Evolutionary conservation across 2,113 vertebrate genomes (phyloP).

Genomic region (Anolis sagrei): DNA sequence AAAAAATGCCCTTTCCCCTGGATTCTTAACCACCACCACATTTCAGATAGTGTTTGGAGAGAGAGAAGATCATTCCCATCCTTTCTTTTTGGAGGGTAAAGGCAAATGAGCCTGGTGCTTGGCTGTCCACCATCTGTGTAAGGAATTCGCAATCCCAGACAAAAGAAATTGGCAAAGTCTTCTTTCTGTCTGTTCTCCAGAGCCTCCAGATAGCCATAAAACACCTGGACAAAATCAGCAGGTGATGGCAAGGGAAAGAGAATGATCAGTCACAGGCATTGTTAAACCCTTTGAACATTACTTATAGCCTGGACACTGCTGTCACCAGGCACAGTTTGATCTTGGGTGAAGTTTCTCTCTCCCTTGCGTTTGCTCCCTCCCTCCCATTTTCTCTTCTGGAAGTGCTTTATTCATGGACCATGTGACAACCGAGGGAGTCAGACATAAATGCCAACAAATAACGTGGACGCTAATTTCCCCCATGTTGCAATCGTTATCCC

Average conservation of each 20-base stretch:
- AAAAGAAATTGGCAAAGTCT: slow-evolving; percentile 86
- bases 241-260: slow-evolving; percentile 85
- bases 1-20: slow-evolving; percentile 45
- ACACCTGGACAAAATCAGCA: slow-evolving; percentile 93
- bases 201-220: slow-evolving; percentile 87
- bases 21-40: slow-evolving; percentile 59
- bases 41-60: slow-evolving; percentile 58
- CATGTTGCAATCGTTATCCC: slow-evolving; percentile 57
- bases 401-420: slow-evolving; percentile 79
- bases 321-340: slow-evolving; percentile 93
- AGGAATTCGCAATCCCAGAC: slow-evolving; percentile 86
- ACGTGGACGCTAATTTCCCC: slow-evolving; percentile 51
- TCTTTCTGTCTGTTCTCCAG: slow-evolving; percentile 84
- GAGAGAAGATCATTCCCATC: slow-evolving; percentile 59
- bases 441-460: slow-evolving; percentile 56
- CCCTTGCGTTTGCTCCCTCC: neutral
- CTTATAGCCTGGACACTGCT: slow-evolving; percentile 88
- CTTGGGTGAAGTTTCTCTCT: slow-evolving; percentile 83
- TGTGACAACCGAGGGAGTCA: slow-evolving; percentile 78
- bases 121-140: slow-evolving; percentile 88
- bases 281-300: slow-evolving; percentile 88
- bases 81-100: slow-evolving; percentile 69
- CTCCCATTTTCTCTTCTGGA: slow-evolving; percentile 59
- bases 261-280: slow-evolving; percentile 86
- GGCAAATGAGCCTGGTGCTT: slow-evolving; percentile 73